These are phyloP conservation scores for Clostera curtula DNA, from an alignment of 2,888 invertebrate species.

Conservation along the genomic window DNA sequence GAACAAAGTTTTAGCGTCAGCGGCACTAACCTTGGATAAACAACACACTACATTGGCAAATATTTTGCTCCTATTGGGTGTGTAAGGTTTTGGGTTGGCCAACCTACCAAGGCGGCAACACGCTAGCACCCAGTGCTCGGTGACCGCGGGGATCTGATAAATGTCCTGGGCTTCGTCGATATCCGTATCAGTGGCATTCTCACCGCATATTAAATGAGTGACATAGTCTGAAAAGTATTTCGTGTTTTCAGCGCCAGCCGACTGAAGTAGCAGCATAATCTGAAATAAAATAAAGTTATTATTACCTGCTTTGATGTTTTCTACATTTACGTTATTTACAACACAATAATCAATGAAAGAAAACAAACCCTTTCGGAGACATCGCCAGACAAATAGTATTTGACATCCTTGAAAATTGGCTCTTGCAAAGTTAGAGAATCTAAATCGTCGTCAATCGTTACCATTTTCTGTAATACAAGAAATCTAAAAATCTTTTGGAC, in stretches of 20 bases:
- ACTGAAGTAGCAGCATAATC: slow-evolving; percentile 85
- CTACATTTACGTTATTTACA: slow-evolving; percentile 11
- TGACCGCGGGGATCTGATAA: slow-evolving; percentile 94
- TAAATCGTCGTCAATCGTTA: slow-evolving; percentile 71
- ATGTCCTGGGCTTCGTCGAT: slow-evolving; percentile 93
- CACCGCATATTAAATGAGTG: slow-evolving; percentile 93
- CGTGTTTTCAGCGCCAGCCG: slow-evolving; percentile 91
- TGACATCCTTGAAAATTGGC: slow-evolving; percentile 87
- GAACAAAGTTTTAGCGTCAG: slow-evolving; percentile 86
- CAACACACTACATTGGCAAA: slow-evolving; percentile 86
- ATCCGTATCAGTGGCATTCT: slow-evolving; percentile 89
- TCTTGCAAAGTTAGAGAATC: slow-evolving; percentile 71
- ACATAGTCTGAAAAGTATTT: slow-evolving; percentile 93
- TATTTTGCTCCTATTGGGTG: slow-evolving; percentile 78
- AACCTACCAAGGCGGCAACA: slow-evolving; percentile 76
- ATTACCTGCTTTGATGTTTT: too few species aligned
- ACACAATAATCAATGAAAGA: slow-evolving; percentile 42
- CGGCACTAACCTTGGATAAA: slow-evolving; percentile 81
- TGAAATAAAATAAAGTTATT: slow-evolving; percentile 63
- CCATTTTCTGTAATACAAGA: slow-evolving; percentile 57
- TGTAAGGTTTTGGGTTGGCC: slow-evolving; percentile 83
- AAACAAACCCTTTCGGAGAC: slow-evolving; percentile 81
- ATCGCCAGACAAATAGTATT: slow-evolving; percentile 88
- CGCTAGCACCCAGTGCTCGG: slow-evolving; percentile 88
- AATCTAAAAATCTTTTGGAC: slow-evolving; percentile 25